Conservation (phyloP, 1,140 invertebrate genomes). For the Contarinia nasturtii region DNA sequence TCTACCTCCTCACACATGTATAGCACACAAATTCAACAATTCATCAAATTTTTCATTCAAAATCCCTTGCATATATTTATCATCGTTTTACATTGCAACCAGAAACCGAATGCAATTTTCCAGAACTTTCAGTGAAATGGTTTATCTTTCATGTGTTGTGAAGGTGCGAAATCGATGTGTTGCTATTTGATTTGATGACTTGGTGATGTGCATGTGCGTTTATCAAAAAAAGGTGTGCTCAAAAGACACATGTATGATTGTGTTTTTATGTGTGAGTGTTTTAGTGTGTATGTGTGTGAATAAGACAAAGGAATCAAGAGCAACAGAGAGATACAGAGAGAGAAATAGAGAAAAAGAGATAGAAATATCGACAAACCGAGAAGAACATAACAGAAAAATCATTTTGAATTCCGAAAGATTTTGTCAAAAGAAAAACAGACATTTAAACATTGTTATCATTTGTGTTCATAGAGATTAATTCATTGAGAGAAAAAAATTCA, state of each 20-base stretch:
- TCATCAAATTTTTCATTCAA: not conserved
- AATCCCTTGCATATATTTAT: not conserved
- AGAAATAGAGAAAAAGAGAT: conserved; percentile 20
- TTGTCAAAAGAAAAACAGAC: too few relatives aligned
- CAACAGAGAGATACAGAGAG: not conserved
- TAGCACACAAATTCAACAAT: not conserved
- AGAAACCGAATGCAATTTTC: too few relatives aligned
- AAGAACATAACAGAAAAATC: not conserved
- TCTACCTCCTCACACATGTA: not conserved
- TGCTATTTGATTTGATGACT: not conserved
- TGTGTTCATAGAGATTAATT: too few relatives aligned
- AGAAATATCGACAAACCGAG: too few relatives aligned
- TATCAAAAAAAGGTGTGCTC: not conserved
- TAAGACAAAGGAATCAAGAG: conserved; percentile 1
- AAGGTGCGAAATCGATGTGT: too few relatives aligned
- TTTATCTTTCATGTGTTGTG: conserved; percentile 1
- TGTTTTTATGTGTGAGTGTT: too few relatives aligned
- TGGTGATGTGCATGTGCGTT: not conserved
- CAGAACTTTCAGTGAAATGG: too few relatives aligned
- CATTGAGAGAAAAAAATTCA: too few relatives aligned
- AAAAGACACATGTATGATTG: not conserved
- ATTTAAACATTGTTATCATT: too few relatives aligned
- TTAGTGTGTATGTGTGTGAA: not conserved
- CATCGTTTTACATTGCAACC: too few relatives aligned
- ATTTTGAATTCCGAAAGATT: too few relatives aligned